Base-by-base conservation (phyloP, 2,888 invertebrate species). In the Leucania comma region DNA sequence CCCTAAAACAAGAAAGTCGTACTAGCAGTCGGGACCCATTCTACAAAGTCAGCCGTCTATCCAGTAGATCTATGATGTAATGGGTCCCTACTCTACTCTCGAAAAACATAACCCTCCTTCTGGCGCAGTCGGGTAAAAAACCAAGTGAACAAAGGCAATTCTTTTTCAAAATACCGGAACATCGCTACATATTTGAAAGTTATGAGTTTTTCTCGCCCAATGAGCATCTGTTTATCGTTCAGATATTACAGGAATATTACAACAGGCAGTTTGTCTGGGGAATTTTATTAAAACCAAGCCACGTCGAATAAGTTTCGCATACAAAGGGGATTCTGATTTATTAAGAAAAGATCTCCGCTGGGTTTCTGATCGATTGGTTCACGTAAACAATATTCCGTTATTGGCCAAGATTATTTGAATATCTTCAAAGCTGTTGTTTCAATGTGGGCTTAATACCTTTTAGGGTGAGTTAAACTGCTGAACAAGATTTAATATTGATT, bases 251-350 rank as follows among this genome's bases (percentile, higher is more conserved):
- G 42, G 60, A 65, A 75, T 75, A 83, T 75, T 72, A 72, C 68
- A 72, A 50, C 57, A 56, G 68, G 48, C 35, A 57, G 54, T 62
- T 72, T 81, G 67, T 71, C 83, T 75, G 68, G 82, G 71, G 61
- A 83, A 81, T 78, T 81, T 81, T 77, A 80, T 80, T 80, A 80
- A 75, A 79, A 78, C 32, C 38, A 46, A 68, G 26, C 54, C 17
- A 29, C 46, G 12, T 10, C 32, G 72, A 66, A 77, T 63, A 67
- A 59, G 62, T 60, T 77, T 61, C 8, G 73, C 68, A 73, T 51
- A 78, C 79, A 78, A 78, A 77, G 22, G 64, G 42, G 38, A 62
- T 62, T 32, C 22, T 14, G 74, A 78, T 73, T 78, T 78, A 78
- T 59, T 66, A 78, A 48, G 61, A 56, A 71, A 59, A 59, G 46